phyloP scores from a whole-genome alignment of 2,797 vertebrate species.

The Holocentrus rufus region DNA sequence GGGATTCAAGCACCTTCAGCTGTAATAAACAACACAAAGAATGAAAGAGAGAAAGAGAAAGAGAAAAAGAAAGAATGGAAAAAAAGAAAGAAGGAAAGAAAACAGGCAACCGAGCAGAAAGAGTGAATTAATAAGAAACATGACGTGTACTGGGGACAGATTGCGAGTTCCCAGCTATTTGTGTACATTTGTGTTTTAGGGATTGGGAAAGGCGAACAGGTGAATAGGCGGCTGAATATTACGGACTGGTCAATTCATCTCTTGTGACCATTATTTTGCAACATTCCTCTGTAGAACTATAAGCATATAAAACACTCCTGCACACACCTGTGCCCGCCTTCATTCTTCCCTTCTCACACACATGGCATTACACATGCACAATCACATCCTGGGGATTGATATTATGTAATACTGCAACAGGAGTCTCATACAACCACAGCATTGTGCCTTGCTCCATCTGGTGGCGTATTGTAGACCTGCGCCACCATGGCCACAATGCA shows the following conservation, averaged over 20 bases:
- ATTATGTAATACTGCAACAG: constrained; percentile 72
- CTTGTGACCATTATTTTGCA: background rate
- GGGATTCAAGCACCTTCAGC: background rate
- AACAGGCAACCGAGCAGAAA: too few species aligned
- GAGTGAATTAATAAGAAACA: background rate
- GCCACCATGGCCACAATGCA: constrained; percentile 13
- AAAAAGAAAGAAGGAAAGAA: too few species aligned
- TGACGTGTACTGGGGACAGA: background rate
- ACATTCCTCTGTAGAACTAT: background rate
- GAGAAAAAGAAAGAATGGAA: too few species aligned
- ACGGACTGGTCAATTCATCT: background rate
- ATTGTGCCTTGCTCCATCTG: constrained; percentile 59
- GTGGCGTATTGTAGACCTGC: constrained; percentile 49
- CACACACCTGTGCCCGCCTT: constrained; percentile 1
- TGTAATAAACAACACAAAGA: background rate
- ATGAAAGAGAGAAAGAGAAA: background rate
- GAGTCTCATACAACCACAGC: constrained; percentile 28
- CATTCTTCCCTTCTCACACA: constrained; percentile 23
- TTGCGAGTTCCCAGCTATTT: background rate
- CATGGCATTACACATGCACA: constrained; percentile 58
- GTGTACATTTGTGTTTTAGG: background rate
- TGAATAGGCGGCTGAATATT: background rate
- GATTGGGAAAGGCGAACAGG: background rate
- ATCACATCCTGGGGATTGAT: constrained; percentile 44
- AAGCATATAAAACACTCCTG: background rate